Conservation (phyloP, 2,797 vertebrate species). For the Galaxias olidus region DNA sequence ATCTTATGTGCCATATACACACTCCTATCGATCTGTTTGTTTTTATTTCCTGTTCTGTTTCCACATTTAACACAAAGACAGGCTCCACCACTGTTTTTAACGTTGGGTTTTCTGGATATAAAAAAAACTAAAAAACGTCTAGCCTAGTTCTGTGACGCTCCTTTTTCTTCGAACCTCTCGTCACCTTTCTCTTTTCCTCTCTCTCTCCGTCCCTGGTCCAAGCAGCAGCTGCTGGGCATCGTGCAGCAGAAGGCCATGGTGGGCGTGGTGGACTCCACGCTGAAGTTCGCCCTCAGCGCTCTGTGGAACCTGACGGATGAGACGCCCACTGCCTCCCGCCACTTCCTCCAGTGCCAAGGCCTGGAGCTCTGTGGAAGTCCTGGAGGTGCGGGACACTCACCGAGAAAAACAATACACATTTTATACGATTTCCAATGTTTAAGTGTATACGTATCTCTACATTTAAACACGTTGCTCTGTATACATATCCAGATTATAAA, state of each 20-base stretch:
- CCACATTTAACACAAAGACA: no score
- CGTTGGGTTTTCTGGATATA: not conserved
- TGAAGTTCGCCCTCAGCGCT: conserved; percentile 90
- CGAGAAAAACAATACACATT: not conserved
- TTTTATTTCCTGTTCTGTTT: no score
- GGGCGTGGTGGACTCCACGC: conserved; percentile 87
- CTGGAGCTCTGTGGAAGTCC: conserved; percentile 92
- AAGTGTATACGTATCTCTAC: no score
- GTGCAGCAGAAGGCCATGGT: conserved; percentile 91
- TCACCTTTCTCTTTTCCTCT: no score
- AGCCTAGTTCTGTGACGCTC: no score
- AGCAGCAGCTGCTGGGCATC: conserved; percentile 89
- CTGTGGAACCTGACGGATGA: conserved; percentile 97
- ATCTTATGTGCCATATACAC: no score
- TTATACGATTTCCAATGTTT: no score
- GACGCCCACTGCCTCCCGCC: conserved; percentile 84
- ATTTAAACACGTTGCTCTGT: conserved; percentile 7
- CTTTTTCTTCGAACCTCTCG: conserved; percentile 1
- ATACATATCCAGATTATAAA: not conserved
- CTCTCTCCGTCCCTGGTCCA: conserved; percentile 12
- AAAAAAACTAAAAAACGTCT: not conserved
- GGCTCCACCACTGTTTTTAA: no score
- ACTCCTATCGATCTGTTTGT: no score
- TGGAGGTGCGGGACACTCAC: conserved; percentile 78
- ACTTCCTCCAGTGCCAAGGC: conserved; percentile 92